Conservation (phyloP, 2,888 invertebrate genomes). For the Philaethria dido region DNA sequence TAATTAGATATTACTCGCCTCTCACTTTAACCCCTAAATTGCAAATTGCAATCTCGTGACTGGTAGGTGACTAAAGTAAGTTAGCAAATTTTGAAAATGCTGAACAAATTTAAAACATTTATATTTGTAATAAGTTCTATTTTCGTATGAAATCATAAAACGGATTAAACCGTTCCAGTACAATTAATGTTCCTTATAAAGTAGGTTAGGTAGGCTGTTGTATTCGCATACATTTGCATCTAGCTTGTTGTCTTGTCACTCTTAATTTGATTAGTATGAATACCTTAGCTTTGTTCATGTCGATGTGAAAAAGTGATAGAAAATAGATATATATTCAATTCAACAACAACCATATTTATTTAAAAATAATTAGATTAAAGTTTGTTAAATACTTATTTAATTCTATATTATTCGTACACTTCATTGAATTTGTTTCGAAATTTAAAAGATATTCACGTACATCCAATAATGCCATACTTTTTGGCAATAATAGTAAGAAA, state of each 20-base stretch:
- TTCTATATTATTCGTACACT: no score
- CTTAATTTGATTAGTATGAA: constrained; percentile 18
- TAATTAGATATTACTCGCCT: constrained; percentile 29
- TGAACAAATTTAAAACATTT: constrained; percentile 16
- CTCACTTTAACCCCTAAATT: constrained; percentile 39
- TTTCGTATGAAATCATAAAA: constrained; percentile 24
- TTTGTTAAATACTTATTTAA: no score
- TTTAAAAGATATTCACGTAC: no score
- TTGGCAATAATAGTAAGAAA: not conserved
- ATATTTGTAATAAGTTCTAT: constrained; percentile 10
- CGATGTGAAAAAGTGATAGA: not conserved
- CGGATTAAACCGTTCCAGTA: constrained; percentile 23
- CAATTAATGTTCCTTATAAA: constrained; percentile 32
- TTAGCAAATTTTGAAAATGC: constrained; percentile 16
- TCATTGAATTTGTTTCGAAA: no score
- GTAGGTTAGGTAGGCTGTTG: constrained; percentile 38
- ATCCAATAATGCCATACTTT: no score
- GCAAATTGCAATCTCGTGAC: constrained; percentile 40
- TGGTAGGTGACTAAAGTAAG: constrained; percentile 22
- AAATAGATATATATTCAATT: no score
- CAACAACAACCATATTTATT: no score
- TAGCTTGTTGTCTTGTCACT: constrained; percentile 23
- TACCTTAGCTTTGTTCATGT: not conserved
- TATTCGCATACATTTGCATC: constrained; percentile 33
- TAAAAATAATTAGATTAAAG: no score